Conservation (phyloP, 2,888 invertebrate species). For the Synergus gifuensis region DNA sequence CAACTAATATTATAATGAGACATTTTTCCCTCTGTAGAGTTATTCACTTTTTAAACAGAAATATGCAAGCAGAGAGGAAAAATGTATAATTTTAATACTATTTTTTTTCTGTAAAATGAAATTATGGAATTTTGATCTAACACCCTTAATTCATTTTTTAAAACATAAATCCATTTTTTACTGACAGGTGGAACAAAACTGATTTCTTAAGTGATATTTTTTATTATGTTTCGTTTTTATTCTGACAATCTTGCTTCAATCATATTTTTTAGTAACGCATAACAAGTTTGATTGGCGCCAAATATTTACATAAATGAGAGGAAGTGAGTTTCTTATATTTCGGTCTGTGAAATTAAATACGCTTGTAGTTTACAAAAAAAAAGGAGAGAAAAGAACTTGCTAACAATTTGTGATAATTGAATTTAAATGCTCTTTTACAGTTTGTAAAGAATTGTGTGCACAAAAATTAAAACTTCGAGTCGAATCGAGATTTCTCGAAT, state of each 20-base stretch:
- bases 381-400: constrained; percentile 48
- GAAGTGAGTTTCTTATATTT: constrained; percentile 45
- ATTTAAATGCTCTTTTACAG: not conserved
- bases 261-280: not conserved
- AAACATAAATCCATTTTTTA: not conserved
- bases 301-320: constrained; percentile 60
- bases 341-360: constrained; percentile 45
- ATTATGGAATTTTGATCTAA: too few relatives aligned
- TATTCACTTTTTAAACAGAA: too few relatives aligned
- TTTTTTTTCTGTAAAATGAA: too few relatives aligned
- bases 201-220: not conserved
- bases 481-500: too few relatives aligned
- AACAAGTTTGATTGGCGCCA: constrained; percentile 37
- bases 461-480: too few relatives aligned
- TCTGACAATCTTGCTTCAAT: not conserved
- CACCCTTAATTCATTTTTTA: too few relatives aligned
- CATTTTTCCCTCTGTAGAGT: too few relatives aligned
- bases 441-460: not conserved
- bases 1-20: too few relatives aligned
- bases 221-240: constrained; percentile 14
- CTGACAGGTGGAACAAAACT: not conserved
- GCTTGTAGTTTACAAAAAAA: constrained; percentile 57
- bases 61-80: too few relatives aligned
- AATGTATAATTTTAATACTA: too few relatives aligned
- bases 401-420: not conserved